A percentile compares a stretch with the other conserved stretches of the same genome.
Conservation (phyloP, 2,888 invertebrate species). For the Poecilobothrus nobilitatus region DNA sequence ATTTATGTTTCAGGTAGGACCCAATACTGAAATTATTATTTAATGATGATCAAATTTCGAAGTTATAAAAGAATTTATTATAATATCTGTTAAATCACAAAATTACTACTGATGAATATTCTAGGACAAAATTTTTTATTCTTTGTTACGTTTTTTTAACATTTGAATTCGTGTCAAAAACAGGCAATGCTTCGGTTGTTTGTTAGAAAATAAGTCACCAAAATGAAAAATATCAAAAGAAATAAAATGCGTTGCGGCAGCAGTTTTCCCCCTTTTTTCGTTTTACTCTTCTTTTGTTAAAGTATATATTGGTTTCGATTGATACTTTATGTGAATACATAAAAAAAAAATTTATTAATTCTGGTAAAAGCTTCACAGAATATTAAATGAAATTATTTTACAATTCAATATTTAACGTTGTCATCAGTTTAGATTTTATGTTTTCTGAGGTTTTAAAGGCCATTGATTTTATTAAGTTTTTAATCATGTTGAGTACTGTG, state of each 20-base stretch:
- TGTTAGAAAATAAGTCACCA: not conserved
- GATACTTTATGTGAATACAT: not conserved
- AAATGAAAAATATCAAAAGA: not conserved
- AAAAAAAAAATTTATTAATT: not conserved
- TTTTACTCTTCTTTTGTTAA: too few species aligned
- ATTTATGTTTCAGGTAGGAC: slow-evolving; percentile 1
- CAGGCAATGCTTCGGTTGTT: not conserved
- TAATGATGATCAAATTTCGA: slow-evolving; percentile 4
- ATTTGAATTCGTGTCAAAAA: not conserved
- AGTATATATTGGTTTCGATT: not conserved
- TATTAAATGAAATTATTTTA: not conserved
- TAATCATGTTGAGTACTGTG: too few species aligned
- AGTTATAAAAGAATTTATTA: slow-evolving; percentile 4
- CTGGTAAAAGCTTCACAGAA: not conserved
- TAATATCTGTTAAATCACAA: not conserved
- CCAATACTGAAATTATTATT: not conserved
- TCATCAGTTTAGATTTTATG: not conserved
- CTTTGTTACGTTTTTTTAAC: not conserved
- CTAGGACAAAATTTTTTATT: not conserved
- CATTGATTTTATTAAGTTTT: not conserved
- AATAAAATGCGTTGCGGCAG: not conserved
- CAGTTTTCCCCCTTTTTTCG: not conserved
- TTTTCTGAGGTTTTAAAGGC: not conserved
- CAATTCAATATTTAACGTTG: not conserved
- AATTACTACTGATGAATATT: not conserved